These are phyloP conservation scores for Martes flavigula DNA, from an alignment of 2,797 vertebrate genomes.

Conservation along the genomic window DNA sequence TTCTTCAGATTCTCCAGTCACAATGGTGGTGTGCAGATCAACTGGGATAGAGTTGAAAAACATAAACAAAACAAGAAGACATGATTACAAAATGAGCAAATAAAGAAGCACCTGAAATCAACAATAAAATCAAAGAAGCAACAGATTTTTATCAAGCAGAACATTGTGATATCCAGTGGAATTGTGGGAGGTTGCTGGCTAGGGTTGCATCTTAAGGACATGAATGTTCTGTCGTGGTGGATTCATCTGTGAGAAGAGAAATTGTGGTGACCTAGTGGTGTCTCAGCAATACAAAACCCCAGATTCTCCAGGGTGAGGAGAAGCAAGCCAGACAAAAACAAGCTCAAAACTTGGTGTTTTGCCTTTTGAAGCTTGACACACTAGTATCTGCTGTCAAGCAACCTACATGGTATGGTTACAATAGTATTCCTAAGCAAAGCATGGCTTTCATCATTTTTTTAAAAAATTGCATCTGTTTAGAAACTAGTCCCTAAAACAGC, in stretches of 20 bases:
- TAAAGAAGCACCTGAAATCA: constrained; percentile 92
- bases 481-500: constrained; percentile 78
- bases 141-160: constrained; percentile 96
- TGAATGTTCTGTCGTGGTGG: neutral
- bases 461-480: constrained; percentile 75
- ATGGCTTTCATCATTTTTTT: constrained; percentile 74
- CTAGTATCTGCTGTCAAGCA: constrained; percentile 78
- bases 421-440: constrained; percentile 80
- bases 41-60: constrained; percentile 97
- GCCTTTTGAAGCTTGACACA: constrained; percentile 81
- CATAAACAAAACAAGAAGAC: constrained; percentile 97
- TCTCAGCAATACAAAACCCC: constrained; percentile 38
- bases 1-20: constrained; percentile 86
- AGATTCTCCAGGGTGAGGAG: constrained; percentile 55
- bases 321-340: constrained; percentile 68
- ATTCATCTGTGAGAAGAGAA: constrained; percentile 20
- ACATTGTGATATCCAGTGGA: constrained; percentile 94
- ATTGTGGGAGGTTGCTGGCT: constrained; percentile 95
- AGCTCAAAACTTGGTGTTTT: constrained; percentile 81
- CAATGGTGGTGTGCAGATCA: constrained; percentile 94
- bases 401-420: constrained; percentile 77
- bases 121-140: constrained; percentile 93
- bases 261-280: constrained; percentile 37
- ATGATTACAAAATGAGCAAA: constrained; percentile 92
- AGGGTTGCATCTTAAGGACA: constrained; percentile 91